phyloP scores from a whole-genome alignment of 2,888 invertebrate species.

The Caenorhabditis uteleia region DNA sequence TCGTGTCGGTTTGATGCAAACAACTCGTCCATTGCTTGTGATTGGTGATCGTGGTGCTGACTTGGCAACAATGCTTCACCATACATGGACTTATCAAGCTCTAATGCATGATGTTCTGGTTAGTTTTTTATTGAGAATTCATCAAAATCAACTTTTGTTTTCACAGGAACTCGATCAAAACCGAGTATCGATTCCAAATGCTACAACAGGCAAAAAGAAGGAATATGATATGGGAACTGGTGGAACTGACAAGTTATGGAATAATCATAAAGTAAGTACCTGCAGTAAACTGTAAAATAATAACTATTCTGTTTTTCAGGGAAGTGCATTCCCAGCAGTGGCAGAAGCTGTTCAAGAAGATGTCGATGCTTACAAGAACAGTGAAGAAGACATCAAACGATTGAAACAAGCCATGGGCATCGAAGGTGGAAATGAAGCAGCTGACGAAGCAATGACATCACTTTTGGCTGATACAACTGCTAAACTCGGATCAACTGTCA shows the following conservation, averaged over 20 bases:
- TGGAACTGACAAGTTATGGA: slow-evolving; percentile 85
- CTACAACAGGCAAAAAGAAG: slow-evolving; percentile 77
- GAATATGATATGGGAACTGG: slow-evolving; percentile 83
- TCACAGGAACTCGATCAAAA: slow-evolving; percentile 83
- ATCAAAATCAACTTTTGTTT: not conserved
- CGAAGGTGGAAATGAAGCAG: slow-evolving; percentile 84
- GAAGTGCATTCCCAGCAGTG: slow-evolving; percentile 77
- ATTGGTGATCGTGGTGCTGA: slow-evolving; percentile 56
- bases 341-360: slow-evolving; percentile 99
- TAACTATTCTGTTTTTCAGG: slow-evolving; percentile 16
- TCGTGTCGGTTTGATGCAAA: slow-evolving; percentile 73
- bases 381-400: slow-evolving; percentile 95
- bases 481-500: slow-evolving; percentile 87
- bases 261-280: slow-evolving; percentile 79
- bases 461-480: slow-evolving; percentile 87
- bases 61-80: slow-evolving; percentile 94
- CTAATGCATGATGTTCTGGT: slow-evolving; percentile 89
- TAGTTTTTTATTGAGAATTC: slow-evolving; percentile 16
- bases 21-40: slow-evolving; percentile 50
- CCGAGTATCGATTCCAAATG: slow-evolving; percentile 80
- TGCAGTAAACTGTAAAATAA: not conserved
- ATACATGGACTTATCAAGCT: slow-evolving; percentile 99
- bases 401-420: slow-evolving; percentile 85
- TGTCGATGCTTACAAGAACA: slow-evolving; percentile 88
- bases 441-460: slow-evolving; percentile 80